Base-by-base conservation (phyloP, 2,797 vertebrate species). In the Eospalax fontanierii region DNA sequence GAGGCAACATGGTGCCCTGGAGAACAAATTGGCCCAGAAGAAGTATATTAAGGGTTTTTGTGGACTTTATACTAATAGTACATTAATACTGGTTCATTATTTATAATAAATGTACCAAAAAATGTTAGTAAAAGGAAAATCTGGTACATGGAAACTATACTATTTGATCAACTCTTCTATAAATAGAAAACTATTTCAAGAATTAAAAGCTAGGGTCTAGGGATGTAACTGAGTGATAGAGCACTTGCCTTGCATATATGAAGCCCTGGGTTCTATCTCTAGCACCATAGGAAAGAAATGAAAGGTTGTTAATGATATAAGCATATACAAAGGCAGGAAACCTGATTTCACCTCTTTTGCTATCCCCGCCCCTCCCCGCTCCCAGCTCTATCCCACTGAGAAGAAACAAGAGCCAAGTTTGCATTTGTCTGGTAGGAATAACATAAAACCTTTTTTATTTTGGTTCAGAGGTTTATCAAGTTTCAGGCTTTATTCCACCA, bases 111-210 rank as follows among this genome's bases (percentile, higher is more conserved):
- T 87, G 11, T 54, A 16, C 46, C 66, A 59, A 18, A 81, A 57
- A 59, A 30, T 40, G 1, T 43, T 80, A 54, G 38, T 87, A 43
- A 84, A 1, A 76, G 87, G 8, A 88, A n/a, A 61, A 65, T 70
- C 6, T 30, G 22, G 12, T 35, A 50, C 30, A 46, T 26, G 63
- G 35, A 9, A 81, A n/a, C 21, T 66, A 3, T n/a, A 70, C 35
- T 76, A 5, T 75, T 28, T 71, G 57, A 11, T 84, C 66, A 38
- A 35, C 22, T 87, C 82, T 89, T 90, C 63, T 78, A 10, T 73
- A 92, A 85, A 70, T 59, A 38, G 87, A 87, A 89, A 94, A 85
- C 33, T 50, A 0, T 85, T 81, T 28, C 73, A 50, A 93, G 70
- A 73, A 43, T 61, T 43, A 74, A 74, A 16, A 54, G 15, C 7